These are phyloP conservation scores for Acromyrmex charruanus DNA, from an alignment of 1,140 invertebrate genomes.

Conservation along the genomic window DNA sequence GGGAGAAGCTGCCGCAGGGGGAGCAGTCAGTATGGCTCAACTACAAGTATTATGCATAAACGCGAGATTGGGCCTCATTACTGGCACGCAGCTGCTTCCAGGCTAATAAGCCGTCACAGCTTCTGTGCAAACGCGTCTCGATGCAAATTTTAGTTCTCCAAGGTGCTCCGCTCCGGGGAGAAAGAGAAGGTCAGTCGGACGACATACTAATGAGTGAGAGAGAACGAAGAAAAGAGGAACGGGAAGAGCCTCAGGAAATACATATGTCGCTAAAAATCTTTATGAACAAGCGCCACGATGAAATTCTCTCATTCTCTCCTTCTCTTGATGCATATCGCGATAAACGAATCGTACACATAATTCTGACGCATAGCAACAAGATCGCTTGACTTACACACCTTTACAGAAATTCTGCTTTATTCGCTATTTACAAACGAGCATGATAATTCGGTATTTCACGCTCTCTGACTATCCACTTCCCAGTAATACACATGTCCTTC, in stretches of 20 bases:
- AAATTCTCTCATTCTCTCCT: background rate
- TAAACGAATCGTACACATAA: background rate
- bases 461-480: constrained; percentile 53
- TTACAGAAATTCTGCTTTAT: background rate
- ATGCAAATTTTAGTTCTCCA: constrained; percentile 71
- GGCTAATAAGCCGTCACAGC: constrained; percentile 86
- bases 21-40: constrained; percentile 5
- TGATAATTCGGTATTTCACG: background rate
- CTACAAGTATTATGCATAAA: constrained; percentile 81
- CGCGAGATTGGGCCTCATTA: constrained; percentile 83
- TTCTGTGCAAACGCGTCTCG: constrained; percentile 81
- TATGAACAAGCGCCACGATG: background rate
- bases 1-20: constrained; percentile 20
- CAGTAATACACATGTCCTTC: constrained; percentile 31
- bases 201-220: constrained; percentile 18
- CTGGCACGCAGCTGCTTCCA: constrained; percentile 84
- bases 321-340: background rate
- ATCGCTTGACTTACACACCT: background rate
- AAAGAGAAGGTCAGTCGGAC: constrained; percentile 24
- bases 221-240: constrained; percentile 14
- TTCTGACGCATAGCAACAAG: background rate
- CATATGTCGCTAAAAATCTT: constrained; percentile 15
- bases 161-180: constrained; percentile 14
- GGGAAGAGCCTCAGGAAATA: background rate
- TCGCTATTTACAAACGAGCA: background rate